These are phyloP conservation scores for Chamaea fasciata DNA, from an alignment of 2,113 vertebrate genomes.

Conservation along the genomic window DNA sequence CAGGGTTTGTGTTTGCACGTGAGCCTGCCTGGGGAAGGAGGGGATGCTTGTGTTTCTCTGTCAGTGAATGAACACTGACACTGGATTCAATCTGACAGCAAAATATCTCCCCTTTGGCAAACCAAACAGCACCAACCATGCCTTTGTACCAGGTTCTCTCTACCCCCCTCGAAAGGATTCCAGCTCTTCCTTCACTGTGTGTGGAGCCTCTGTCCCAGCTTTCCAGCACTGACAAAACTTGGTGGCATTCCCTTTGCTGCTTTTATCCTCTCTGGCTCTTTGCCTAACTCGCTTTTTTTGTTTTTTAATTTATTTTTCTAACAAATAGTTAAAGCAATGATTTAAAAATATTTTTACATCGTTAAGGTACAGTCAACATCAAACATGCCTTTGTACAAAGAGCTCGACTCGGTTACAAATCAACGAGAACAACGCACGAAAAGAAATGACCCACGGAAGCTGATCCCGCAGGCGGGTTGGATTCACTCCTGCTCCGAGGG, in stretches of 20 bases:
- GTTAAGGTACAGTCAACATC: slow-evolving; percentile 78
- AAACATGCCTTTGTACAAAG: slow-evolving; percentile 88
- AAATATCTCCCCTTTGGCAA: background rate
- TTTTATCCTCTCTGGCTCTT: slow-evolving; percentile 26
- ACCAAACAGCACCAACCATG: background rate
- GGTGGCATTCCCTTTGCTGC: background rate
- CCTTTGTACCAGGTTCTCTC: background rate
- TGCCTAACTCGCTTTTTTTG: slow-evolving; percentile 60
- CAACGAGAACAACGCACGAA: slow-evolving; percentile 81
- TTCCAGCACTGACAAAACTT: background rate
- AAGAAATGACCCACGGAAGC: slow-evolving; percentile 73
- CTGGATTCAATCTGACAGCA: slow-evolving; percentile 2
- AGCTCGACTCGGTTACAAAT: slow-evolving; percentile 82
- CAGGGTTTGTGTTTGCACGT: background rate
- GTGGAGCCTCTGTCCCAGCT: background rate
- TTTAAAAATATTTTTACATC: slow-evolving; percentile 80
- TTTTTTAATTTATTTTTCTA: slow-evolving; percentile 72
- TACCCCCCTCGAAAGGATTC: background rate
- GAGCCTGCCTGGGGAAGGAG: background rate
- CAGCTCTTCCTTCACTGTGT: background rate
- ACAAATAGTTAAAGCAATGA: slow-evolving; percentile 77
- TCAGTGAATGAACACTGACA: background rate
- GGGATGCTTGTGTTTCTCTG: background rate
- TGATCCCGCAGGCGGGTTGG: slow-evolving; percentile 57
- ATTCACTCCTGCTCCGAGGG: background rate